phyloP scores from a whole-genome alignment of 2,113 vertebrate species.

The Orientallactaga bullata region DNA sequence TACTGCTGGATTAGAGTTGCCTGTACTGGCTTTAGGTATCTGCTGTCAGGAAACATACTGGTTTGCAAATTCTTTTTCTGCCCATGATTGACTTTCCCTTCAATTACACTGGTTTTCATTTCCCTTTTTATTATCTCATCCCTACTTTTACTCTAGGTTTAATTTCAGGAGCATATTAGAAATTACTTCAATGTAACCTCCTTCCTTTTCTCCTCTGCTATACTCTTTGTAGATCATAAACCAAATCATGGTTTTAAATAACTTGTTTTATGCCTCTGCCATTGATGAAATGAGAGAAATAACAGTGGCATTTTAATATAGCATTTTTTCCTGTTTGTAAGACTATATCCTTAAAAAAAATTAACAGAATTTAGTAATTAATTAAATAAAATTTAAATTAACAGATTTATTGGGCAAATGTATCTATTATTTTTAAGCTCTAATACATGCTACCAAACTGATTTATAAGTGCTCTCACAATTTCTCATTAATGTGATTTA shows the following conservation, averaged over 20 bases:
- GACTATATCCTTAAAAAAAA: background rate
- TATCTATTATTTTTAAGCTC: background rate
- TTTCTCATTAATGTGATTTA: background rate
- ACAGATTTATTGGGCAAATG: background rate
- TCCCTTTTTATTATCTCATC: background rate
- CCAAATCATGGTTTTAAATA: background rate
- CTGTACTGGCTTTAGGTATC: background rate
- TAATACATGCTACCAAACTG: background rate
- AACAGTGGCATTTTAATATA: background rate
- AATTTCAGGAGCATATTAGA: background rate
- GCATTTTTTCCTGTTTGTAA: conserved; percentile 32
- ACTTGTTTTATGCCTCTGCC: background rate
- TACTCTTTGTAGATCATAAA: background rate
- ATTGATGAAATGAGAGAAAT: conserved; percentile 6
- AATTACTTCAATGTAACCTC: background rate
- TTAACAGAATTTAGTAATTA: background rate
- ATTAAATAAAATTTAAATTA: background rate
- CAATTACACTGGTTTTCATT: background rate
- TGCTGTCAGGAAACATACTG: background rate
- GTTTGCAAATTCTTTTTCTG: background rate
- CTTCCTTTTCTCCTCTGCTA: background rate
- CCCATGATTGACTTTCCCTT: background rate
- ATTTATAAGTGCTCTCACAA: background rate
- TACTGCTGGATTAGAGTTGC: background rate
- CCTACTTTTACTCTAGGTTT: background rate